These are phyloP conservation scores for Ganaspis sp. DNA, from an alignment of 1,140 invertebrate genomes.

Conservation along the genomic window DNA sequence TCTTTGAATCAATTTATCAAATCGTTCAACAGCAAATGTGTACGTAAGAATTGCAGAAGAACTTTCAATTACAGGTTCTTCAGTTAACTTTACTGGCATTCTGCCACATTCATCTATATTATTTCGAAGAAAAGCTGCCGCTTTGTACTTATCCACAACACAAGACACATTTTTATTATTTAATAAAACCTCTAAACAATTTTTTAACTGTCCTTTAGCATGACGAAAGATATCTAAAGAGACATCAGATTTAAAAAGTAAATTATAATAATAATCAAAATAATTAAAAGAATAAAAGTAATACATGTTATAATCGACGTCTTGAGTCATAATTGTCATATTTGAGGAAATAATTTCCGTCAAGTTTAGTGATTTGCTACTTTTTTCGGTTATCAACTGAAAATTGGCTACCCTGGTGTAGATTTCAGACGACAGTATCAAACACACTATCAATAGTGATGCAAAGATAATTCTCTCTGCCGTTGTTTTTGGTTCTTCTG, in stretches of 20 bases:
- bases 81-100: neutral
- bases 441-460: neutral
- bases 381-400: neutral
- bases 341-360: neutral
- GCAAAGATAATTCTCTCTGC: neutral
- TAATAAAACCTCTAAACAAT: neutral
- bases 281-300: too few relatives aligned
- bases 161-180: neutral
- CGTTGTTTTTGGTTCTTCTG: neutral
- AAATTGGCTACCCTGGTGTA: neutral
- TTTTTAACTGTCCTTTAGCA: neutral
- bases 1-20: too few relatives aligned
- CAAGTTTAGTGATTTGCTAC: neutral
- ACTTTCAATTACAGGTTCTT: neutral
- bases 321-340: neutral
- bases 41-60: too few relatives aligned
- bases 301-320: too few relatives aligned
- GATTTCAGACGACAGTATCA: neutral
- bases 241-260: too few relatives aligned
- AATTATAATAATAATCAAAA: too few relatives aligned
- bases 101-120: neutral
- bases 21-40: too few relatives aligned
- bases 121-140: neutral
- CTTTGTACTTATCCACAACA: neutral
- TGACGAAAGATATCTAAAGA: too few relatives aligned